phyloP scores from a whole-genome alignment of 2,113 vertebrate species.

The Polyodon spathula region DNA sequence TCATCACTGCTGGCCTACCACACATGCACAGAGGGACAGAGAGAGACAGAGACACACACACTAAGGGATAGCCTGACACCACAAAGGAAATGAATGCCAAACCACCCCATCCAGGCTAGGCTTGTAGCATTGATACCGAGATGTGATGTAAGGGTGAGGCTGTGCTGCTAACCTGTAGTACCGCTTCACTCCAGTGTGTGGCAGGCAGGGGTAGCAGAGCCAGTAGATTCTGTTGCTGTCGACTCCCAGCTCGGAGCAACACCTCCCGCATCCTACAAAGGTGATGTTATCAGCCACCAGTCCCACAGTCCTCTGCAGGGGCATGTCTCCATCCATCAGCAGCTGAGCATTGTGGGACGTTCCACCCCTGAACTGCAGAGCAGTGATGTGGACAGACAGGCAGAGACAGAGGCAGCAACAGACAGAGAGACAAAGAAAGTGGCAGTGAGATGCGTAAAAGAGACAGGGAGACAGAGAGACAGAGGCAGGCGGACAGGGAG shows the following conservation, averaged over 20 bases:
- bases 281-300: conserved; percentile 56
- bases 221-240: conserved; percentile 79
- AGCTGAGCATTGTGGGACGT: conserved; percentile 41
- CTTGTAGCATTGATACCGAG: too few relatives aligned
- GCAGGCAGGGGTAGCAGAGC: conserved; percentile 78
- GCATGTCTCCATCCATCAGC: conserved; percentile 42
- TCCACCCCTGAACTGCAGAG: conserved; percentile 58
- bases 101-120: too few relatives aligned
- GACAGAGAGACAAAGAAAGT: too few relatives aligned
- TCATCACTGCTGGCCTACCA: conserved; percentile 69
- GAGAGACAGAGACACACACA: conserved; percentile 3
- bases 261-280: conserved; percentile 74
- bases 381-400: conserved; percentile 37
- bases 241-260: conserved; percentile 59
- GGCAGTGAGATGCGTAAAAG: too few relatives aligned
- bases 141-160: too few relatives aligned
- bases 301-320: conserved; percentile 44
- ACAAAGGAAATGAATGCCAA: not conserved
- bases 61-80: not conserved
- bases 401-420: not conserved
- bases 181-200: conserved; percentile 51
- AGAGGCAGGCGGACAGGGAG: too few relatives aligned
- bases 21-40: conserved; percentile 12
- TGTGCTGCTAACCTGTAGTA: conserved; percentile 71
- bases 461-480: not conserved